Evolutionary conservation across 2,888 invertebrate genomes (phyloP), one percentile per base, ranked within the genome.

Genomic region (Phaonia tiefii): DNA sequence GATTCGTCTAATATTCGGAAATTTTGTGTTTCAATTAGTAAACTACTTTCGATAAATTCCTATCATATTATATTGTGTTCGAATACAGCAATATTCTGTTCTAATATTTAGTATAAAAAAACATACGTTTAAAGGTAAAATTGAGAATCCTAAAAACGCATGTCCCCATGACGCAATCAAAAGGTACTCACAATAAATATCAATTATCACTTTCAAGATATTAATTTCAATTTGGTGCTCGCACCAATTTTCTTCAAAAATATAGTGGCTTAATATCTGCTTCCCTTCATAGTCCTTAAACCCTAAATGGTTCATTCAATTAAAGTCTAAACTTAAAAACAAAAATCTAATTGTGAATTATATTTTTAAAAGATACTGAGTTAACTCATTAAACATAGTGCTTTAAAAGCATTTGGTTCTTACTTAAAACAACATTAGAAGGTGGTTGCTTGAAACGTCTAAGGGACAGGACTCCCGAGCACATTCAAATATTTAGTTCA

Each of bases 401-500:
- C 58, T 37, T 49, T 71, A 63, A 37, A 63, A 25, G 25, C 54
- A 54, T 54, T 44, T 39, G 49, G 7, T 17, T 37, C 20, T 65
- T 65, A 46, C 60, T 63, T 63, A 44, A 67, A 42, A 69, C n/a
- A n/a, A 7, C 60, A 37, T 74, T 70, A 63, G 8, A 46, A 79
- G 22, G 26, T 44, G 60, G 44, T 67, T 63, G 60, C 17, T 60
- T 37, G 10, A 17, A 49, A 20, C 26, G 54, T 1, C 1, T 58
- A 1, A 44, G 20, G 2, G n/a, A 58, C 37, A 13, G 20, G 25
- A 63, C 60, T 37, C 49, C 37, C 37, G n/a, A 63, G 4, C 10
- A 26, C 72, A 72, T 72, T 63, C 37, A 44, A 60, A 70, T 67
- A 70, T 75, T 60, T 31, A 49, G 31, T 15, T 17, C n/a, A 71